phyloP scores from a whole-genome alignment of 2,797 vertebrate species.

The Telmatherina bonti region DNA sequence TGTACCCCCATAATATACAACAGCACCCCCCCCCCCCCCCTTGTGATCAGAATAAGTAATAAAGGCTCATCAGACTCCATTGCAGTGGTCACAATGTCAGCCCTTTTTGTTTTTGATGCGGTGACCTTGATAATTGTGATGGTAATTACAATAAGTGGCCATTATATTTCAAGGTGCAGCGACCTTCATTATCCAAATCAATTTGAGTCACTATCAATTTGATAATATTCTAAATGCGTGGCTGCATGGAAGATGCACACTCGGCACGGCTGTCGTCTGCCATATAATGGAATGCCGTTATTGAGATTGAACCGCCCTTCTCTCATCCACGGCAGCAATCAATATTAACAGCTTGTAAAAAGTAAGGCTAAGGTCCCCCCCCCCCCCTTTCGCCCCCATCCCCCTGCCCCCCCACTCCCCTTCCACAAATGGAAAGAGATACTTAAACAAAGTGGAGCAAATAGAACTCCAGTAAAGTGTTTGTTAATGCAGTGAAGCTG shows the following conservation, averaged over 20 bases:
- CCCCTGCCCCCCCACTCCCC: too few species aligned
- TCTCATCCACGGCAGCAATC: constrained; percentile 77
- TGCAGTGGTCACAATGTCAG: constrained; percentile 68
- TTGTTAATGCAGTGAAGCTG: constrained; percentile 14
- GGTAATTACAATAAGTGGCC: constrained; percentile 88
- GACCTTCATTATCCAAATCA: constrained; percentile 86
- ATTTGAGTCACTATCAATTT: constrained; percentile 87
- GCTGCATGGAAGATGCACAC: constrained; percentile 75
- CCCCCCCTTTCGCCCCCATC: too few species aligned
- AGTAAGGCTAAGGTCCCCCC: constrained; percentile 74
- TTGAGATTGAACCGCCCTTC: constrained; percentile 82
- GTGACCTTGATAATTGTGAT: constrained; percentile 86
- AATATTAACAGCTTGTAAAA: constrained; percentile 87
- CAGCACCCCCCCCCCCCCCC: not conserved
- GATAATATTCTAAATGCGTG: constrained; percentile 80
- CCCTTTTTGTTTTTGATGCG: constrained; percentile 74
- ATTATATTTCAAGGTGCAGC: constrained; percentile 87
- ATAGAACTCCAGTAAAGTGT: constrained; percentile 21
- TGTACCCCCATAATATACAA: constrained; percentile 24
- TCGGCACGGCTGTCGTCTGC: constrained; percentile 75
- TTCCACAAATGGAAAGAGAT: constrained; percentile 74
- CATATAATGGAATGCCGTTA: constrained; percentile 85
- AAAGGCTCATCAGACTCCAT: constrained; percentile 49
- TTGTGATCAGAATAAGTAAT: constrained; percentile 45
- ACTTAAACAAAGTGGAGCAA: constrained; percentile 80